Percentiles rank a stretch among this genome's conserved stretches.
These are phyloP conservation scores for Mycetomoellerius zeteki DNA, from an alignment of 1,140 invertebrate species.

Conservation along the genomic window DNA sequence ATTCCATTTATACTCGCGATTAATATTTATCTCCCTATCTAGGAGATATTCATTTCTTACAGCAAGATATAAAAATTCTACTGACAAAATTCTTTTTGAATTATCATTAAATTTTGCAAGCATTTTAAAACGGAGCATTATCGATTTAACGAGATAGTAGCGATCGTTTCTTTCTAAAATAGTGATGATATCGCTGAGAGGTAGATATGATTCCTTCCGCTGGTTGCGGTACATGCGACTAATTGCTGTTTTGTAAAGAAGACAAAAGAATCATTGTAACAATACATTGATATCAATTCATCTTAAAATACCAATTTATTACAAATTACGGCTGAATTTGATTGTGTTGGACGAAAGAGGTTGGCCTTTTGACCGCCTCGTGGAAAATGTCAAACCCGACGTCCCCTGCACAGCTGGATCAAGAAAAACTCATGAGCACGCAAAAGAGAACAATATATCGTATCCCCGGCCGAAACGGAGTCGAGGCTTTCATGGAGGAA, in stretches of 20 bases:
- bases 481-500: slow-evolving; percentile 60
- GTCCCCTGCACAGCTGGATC: slow-evolving; percentile 47
- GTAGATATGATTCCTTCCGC: neutral
- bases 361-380: neutral
- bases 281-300: neutral
- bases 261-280: neutral
- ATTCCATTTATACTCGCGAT: slow-evolving; percentile 6
- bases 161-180: slow-evolving; percentile 10
- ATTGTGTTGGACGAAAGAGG: slow-evolving; percentile 1
- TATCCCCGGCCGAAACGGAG: slow-evolving; percentile 18
- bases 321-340: slow-evolving; percentile 16
- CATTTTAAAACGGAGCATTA: neutral
- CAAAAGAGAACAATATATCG: slow-evolving; percentile 47
- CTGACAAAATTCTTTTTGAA: slow-evolving; percentile 10
- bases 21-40: neutral
- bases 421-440: slow-evolving; percentile 38
- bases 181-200: neutral
- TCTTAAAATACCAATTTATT: slow-evolving; percentile 4
- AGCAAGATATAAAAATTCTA: neutral
- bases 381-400: slow-evolving; percentile 27
- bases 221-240: neutral
- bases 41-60: neutral
- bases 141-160: neutral
- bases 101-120: slow-evolving; percentile 13
- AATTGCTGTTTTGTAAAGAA: slow-evolving; percentile 18